Evolutionary conservation across 2,888 invertebrate species (phyloP), one percentile per base, ranked within the genome.

Genomic region (Xanthia icteritia): DNA sequence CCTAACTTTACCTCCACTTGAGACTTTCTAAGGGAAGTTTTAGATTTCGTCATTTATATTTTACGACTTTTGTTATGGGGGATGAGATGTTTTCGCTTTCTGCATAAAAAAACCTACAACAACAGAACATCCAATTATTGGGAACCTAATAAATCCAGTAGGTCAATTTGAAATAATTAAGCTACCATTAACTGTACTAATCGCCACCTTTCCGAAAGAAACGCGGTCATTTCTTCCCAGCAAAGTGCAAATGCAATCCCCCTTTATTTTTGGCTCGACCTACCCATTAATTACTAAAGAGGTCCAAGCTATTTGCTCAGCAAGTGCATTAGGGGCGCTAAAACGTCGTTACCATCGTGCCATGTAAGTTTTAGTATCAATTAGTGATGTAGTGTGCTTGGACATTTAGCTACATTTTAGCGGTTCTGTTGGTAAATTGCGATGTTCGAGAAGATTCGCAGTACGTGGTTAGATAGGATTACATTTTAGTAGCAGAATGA

Each of bases 271-370:
- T 81, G 83, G 78, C 83, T 82, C 75, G 36, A 79, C 5, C 60
- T 60, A 0, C 31, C 76, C 79, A 80, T 88, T 87, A 87, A 87
- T 86, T 81, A 87, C 79, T 85, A 70, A 86, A 82, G 77, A 82
- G 73, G 73, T 82, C 77, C 42, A 39, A 17, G 54, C 73, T 77
- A 84, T 86, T 83, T 82, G 76, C 73, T 73, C 73, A 75, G 77
- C 60, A 67, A 85, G 85, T 85, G 79, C 87, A 86, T 87, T 87
- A 86, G 73, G 60, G 76, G 61, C 68, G 54, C 79, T 78, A 83
- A 82, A 83, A 79, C 81, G 82, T 79, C 83, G 71, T 85, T 79
- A 73, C 75, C 58, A 73, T 51, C 67, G 77, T 66, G 65, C 69
- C 79, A 73, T 79, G 78, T 84, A 83, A 79, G 76, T 85, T 87